Conservation (phyloP, 2,888 invertebrate genomes). For the Allygus modestus region DNA sequence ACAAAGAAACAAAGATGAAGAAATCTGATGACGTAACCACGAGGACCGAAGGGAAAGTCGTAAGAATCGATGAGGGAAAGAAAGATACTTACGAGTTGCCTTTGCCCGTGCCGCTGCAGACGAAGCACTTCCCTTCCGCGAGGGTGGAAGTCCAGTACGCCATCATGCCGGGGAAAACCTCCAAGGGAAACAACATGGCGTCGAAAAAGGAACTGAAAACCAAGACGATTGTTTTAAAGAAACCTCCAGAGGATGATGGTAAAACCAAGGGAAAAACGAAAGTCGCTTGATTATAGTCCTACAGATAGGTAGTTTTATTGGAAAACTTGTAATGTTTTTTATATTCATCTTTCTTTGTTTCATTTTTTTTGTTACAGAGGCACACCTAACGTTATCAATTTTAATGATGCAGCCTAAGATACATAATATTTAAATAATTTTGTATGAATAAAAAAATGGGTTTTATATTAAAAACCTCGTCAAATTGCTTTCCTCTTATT, state of each 20-base stretch:
- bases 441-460: too few species aligned
- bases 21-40: neutral
- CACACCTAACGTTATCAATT: too few species aligned
- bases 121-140: slow-evolving; percentile 44
- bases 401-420: too few species aligned
- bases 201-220: neutral
- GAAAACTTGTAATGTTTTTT: too few species aligned
- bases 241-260: neutral
- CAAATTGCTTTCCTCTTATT: too few species aligned
- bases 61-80: neutral
- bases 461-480: too few species aligned
- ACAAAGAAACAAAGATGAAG: neutral
- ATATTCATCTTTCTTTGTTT: too few species aligned
- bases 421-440: too few species aligned
- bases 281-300: neutral
- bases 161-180: neutral
- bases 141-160: slow-evolving; percentile 44
- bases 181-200: neutral
- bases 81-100: slow-evolving; percentile 31
- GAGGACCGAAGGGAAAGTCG: neutral
- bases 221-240: neutral
- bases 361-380: too few species aligned
- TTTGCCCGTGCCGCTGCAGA: neutral
- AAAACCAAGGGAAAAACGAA: neutral
- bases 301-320: too few species aligned